A percentile compares a stretch with the other conserved stretches of the same genome.
phyloP scores from a whole-genome alignment of 2,888 invertebrate species.

The Tachystola acroxantha region DNA sequence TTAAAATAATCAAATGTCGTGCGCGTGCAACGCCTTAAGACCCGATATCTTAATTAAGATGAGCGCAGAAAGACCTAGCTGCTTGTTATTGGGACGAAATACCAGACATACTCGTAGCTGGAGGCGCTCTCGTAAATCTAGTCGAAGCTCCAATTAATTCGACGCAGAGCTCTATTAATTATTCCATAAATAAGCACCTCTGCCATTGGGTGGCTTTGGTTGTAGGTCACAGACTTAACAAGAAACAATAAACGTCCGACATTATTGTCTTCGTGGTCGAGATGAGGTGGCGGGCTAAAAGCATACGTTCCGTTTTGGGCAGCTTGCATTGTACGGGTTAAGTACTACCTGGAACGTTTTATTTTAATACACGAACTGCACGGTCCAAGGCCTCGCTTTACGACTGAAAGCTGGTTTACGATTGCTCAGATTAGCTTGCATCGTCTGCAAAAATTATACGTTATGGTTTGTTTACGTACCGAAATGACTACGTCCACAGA shows the following conservation, averaged over 20 bases:
- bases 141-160: constrained; percentile 22
- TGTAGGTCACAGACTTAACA: constrained; percentile 6
- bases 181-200: constrained; percentile 18
- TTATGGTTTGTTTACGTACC: constrained; percentile 27
- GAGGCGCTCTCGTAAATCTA: constrained; percentile 19
- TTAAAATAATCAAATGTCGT: no score
- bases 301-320: constrained; percentile 4
- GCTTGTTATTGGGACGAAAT: constrained; percentile 17
- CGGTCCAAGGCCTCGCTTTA: constrained; percentile 6
- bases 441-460: constrained; percentile 51
- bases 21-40: no score
- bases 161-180: constrained; percentile 23
- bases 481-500: not conserved
- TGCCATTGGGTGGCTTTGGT: constrained; percentile 7
- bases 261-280: constrained; percentile 1
- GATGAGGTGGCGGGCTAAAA: constrained; percentile 5
- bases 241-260: constrained; percentile 1
- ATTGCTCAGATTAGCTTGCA: constrained; percentile 36
- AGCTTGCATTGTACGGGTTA: constrained; percentile 2
- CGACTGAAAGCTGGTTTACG: constrained; percentile 43
- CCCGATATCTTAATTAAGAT: not conserved
- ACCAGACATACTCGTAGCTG: constrained; percentile 10
- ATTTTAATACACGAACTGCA: constrained; percentile 18
- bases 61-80: constrained; percentile 6
- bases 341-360: constrained; percentile 24